phyloP scores from a whole-genome alignment of 2,113 vertebrate genomes.

The Anguilla rostrata region DNA sequence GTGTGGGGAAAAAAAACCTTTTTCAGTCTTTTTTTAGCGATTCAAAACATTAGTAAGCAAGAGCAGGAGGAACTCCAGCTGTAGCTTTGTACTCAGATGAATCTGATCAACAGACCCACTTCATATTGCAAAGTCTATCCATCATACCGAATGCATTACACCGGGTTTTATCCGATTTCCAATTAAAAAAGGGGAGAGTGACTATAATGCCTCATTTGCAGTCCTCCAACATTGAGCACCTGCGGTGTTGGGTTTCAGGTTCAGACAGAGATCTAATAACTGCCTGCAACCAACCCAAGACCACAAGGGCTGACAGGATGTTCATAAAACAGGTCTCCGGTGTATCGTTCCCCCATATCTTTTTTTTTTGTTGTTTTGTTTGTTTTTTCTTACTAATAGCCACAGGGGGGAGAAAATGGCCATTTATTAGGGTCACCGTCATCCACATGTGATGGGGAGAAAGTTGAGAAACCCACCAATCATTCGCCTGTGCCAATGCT shows the following conservation, averaged over 20 bases:
- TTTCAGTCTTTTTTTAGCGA: background rate
- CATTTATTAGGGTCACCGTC: background rate
- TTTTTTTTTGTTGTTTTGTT: background rate
- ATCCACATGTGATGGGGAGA: conserved; percentile 22
- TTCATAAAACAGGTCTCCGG: conserved; percentile 7
- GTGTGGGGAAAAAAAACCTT: background rate
- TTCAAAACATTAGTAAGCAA: background rate
- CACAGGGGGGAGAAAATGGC: background rate
- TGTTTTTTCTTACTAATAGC: background rate
- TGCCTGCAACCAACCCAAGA: background rate
- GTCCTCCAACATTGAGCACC: background rate
- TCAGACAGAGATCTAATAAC: conserved; percentile 2
- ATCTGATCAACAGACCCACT: conserved; percentile 12
- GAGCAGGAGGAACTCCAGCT: background rate
- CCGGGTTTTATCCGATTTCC: conserved; percentile 12
- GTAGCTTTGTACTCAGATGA: background rate
- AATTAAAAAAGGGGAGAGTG: conserved; percentile 11
- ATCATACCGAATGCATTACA: conserved; percentile 15
- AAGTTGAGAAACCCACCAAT: conserved; percentile 23
- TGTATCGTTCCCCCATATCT: background rate
- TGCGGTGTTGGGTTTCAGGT: conserved; percentile 11
- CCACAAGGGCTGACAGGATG: conserved; percentile 2
- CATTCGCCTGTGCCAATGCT: conserved; percentile 3
- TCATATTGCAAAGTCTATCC: conserved; percentile 15
- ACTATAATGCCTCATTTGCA: conserved; percentile 16